phyloP scores from a whole-genome alignment of 1,140 invertebrate genomes.

The Littorina saxatilis region DNA sequence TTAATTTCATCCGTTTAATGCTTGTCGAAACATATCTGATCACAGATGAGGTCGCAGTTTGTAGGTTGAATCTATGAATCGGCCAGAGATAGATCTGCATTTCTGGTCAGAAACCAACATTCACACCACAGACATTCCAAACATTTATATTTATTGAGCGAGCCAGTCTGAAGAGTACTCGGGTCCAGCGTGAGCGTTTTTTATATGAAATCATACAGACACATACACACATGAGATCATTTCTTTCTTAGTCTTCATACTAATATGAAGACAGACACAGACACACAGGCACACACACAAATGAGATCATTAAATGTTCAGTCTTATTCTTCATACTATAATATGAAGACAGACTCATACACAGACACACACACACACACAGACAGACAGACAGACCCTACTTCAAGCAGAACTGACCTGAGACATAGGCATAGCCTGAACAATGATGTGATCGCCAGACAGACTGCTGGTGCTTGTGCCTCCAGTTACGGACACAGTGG shows the following conservation, averaged over 20 bases:
- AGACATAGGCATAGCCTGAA: constrained; percentile 66
- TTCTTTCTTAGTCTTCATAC: not conserved
- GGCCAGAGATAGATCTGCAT: too few relatives aligned
- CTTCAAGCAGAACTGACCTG: constrained; percentile 5
- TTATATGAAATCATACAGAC: too few relatives aligned
- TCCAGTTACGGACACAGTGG: constrained; percentile 30
- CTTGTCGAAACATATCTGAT: too few relatives aligned
- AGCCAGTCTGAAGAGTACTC: too few relatives aligned
- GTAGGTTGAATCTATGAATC: too few relatives aligned
- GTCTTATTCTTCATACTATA: not conserved
- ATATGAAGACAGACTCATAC: not conserved
- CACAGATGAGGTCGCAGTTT: too few relatives aligned
- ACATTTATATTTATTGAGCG: too few relatives aligned
- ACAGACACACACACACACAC: not conserved
- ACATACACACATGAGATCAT: too few relatives aligned
- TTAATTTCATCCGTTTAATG: too few relatives aligned
- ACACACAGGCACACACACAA: constrained; percentile 6
- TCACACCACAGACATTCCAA: too few relatives aligned
- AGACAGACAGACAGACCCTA: not conserved
- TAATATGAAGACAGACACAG: not conserved
- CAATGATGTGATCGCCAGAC: constrained; percentile 70
- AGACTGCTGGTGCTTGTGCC: constrained; percentile 51
- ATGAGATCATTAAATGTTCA: not conserved
- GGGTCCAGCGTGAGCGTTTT: too few relatives aligned
- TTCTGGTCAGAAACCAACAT: too few relatives aligned